Conservation (phyloP, 2,113 vertebrate species). For the Chloropsis hardwickii region DNA sequence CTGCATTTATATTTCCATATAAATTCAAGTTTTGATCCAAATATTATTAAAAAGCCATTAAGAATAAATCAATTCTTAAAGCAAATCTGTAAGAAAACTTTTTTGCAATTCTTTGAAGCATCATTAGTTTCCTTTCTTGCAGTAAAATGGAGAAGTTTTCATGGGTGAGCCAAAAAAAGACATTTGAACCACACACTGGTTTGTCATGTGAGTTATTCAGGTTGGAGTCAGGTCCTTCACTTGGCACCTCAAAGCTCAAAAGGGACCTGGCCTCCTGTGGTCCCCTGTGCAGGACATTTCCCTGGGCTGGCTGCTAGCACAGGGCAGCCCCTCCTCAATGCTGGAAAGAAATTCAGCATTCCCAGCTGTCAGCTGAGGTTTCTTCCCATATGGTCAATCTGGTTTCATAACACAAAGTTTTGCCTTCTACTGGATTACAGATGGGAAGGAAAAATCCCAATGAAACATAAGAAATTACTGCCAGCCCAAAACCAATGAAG, state of each 20-base stretch:
- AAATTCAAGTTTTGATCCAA: background rate
- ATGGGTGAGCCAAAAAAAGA: background rate
- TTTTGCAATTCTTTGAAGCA: background rate
- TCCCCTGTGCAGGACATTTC: background rate
- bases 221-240: background rate
- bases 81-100: background rate
- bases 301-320: background rate
- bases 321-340: background rate
- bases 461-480: rapidly evolving
- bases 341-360: background rate
- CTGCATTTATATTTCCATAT: background rate
- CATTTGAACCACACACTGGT: rapidly evolving
- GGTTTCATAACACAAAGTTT: background rate
- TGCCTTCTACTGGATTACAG: background rate
- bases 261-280: background rate
- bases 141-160: background rate
- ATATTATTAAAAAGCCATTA: background rate
- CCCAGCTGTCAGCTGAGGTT: background rate
- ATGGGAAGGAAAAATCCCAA: background rate
- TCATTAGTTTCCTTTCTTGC: background rate
- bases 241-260: background rate
- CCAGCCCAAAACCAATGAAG: background rate
- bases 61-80: background rate
- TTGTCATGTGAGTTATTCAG: background rate
- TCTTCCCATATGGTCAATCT: background rate